Evolutionary conservation across 2,113 vertebrate species (phyloP), one percentile per base, ranked within the genome.

Genomic region (Ciconia boyciana): DNA sequence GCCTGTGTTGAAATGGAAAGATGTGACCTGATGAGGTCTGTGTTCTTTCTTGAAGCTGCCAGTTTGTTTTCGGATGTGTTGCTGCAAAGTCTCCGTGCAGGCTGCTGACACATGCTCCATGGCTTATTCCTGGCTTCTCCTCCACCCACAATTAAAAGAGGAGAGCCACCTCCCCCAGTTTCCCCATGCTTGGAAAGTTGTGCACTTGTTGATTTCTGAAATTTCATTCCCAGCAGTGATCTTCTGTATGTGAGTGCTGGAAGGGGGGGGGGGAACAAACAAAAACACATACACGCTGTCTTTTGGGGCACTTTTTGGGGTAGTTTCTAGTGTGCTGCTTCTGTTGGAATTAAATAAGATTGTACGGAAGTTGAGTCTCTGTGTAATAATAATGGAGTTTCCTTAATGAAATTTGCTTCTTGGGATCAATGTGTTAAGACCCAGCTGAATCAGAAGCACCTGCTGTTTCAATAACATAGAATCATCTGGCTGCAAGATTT

Each of bases 1-100:
- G 83, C 83, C 46, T 57, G 15, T 72, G 91, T 71, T 93, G 95
- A 91, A 96, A 70, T 94, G 93, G 89, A 94, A 96, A 94, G 94
- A 96, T 85, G 81, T 79, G 83, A 93, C 66, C 69, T 72, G 91
- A 69, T 94, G 96, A 94, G 89, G 95, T 94, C 93, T 97, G 95
- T 0, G 2, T 96, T 97, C 91, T 91, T 57, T 97, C 95, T 69
- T 87, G 65, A 89, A 91, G 41, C 93, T 94, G 94, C 77, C 87
- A 72, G 87, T 84, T 92, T 4, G 0, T 83, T 92, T 96, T 94
- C 13, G 3, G 77, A 81, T 82, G 84, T 84, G 91, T 89, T 92
- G 52, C 92, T 96, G 93, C 55, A 29, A 58, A 92, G 71, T 83
- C 16, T 96, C 76, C 3, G 2, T 79, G 61, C 80, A 65, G 90